Conservation (phyloP, 2,888 invertebrate species). For the Erebia palarica region DNA sequence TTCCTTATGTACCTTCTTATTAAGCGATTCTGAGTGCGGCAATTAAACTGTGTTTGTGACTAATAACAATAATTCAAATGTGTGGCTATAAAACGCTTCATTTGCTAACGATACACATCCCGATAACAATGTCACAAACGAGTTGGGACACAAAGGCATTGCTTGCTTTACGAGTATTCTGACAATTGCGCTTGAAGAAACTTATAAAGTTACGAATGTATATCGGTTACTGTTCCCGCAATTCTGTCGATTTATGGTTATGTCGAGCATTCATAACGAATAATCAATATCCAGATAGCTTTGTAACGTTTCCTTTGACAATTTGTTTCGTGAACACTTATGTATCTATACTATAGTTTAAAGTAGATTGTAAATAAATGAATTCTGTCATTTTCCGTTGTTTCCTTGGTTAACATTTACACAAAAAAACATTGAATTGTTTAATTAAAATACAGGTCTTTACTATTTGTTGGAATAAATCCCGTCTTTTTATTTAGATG, state of each 20-base stretch:
- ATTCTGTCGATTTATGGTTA: constrained; percentile 66
- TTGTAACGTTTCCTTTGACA: constrained; percentile 25
- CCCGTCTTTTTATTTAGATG: constrained; percentile 55
- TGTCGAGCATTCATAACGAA: constrained; percentile 48
- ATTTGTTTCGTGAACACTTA: constrained; percentile 7
- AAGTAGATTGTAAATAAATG: constrained; percentile 2
- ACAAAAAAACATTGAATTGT: background rate
- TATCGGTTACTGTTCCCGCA: constrained; percentile 63
- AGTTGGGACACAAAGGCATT: constrained; percentile 62
- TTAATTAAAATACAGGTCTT: constrained; percentile 42
- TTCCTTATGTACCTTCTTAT: too few species aligned
- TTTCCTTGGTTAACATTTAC: too few species aligned
- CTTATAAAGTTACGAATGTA: constrained; percentile 54
- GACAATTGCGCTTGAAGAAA: constrained; percentile 69
- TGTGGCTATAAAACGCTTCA: constrained; percentile 49
- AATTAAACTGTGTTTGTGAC: too few species aligned
- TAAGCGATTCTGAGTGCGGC: too few species aligned
- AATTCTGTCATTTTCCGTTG: background rate
- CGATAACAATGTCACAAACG: constrained; percentile 63
- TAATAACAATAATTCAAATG: constrained; percentile 2
- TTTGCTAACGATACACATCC: constrained; percentile 54
- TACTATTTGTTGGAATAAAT: constrained; percentile 53
- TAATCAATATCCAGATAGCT: constrained; percentile 45
- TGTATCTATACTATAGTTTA: background rate
- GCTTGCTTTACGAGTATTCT: constrained; percentile 67